phyloP scores from a whole-genome alignment of 2,888 invertebrate genomes.

The Therioaphis trifolii region DNA sequence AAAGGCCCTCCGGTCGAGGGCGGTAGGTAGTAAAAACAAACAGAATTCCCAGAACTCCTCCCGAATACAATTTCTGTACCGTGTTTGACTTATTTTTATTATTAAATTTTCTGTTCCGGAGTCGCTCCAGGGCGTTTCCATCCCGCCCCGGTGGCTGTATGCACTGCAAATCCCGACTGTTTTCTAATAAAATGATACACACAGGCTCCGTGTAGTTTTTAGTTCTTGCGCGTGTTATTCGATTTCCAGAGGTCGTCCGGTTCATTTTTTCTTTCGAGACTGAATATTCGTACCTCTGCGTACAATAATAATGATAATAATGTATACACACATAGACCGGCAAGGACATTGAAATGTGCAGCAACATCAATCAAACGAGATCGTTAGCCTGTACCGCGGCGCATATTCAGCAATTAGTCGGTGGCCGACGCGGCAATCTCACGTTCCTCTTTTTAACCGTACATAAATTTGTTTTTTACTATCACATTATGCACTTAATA shows the following conservation, averaged over 20 bases:
- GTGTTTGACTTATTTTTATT: conserved; percentile 62
- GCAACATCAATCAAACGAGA: conserved; percentile 62
- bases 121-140: conserved; percentile 40
- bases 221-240: conserved; percentile 39
- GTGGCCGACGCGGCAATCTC: conserved; percentile 48
- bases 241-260: conserved; percentile 45
- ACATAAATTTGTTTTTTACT: conserved; percentile 37
- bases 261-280: conserved; percentile 39
- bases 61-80: conserved; percentile 46
- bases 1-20: conserved; percentile 24
- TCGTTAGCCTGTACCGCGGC: conserved; percentile 53
- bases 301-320: conserved; percentile 42
- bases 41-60: conserved; percentile 54
- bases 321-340: conserved; percentile 32
- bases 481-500: conserved; percentile 38
- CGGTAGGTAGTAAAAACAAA: conserved; percentile 44
- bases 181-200: conserved; percentile 58
- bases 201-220: conserved; percentile 29
- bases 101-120: conserved; percentile 60
- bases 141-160: conserved; percentile 19
- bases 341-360: conserved; percentile 60
- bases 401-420: conserved; percentile 59
- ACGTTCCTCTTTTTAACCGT: conserved; percentile 52
- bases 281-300: conserved; percentile 38
- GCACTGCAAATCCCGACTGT: conserved; percentile 50